A percentile compares a stretch with the other conserved stretches of the same genome.
Conservation (phyloP, 2,113 vertebrate species). For the Callorhinus ursinus region DNA sequence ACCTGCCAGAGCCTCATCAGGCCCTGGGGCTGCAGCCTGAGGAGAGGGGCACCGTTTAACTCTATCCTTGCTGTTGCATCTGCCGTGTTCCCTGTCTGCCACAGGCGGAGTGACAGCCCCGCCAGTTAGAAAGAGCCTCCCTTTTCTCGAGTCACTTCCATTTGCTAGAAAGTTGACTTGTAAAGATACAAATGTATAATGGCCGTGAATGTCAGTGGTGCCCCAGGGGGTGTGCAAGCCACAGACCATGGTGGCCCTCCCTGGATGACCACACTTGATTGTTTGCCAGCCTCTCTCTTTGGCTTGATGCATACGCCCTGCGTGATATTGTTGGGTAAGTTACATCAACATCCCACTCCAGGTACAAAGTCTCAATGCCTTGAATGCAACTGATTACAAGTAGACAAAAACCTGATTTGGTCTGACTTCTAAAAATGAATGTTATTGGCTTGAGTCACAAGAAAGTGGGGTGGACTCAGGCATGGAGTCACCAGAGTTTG, state of each 20-base stretch:
- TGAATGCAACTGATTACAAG: background rate
- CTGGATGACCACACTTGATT: background rate
- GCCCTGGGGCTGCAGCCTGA: background rate
- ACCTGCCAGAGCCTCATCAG: background rate
- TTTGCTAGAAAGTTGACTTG: conserved; percentile 10
- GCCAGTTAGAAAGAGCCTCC: background rate
- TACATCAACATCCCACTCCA: background rate
- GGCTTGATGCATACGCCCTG: background rate
- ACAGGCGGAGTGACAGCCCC: background rate
- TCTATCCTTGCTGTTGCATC: background rate
- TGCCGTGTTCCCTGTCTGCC: background rate
- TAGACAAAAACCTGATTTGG: background rate
- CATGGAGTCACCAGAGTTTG: background rate
- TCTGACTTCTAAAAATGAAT: background rate
- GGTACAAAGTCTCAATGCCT: background rate
- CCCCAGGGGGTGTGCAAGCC: background rate
- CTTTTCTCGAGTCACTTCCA: background rate
- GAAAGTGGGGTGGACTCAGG: background rate
- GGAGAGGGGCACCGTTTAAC: background rate
- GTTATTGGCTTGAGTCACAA: background rate
- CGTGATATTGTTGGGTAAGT: background rate
- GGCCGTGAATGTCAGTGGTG: background rate
- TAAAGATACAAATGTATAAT: background rate
- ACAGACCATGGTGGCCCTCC: rapidly evolving
- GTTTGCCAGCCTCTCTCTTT: background rate